Conservation (phyloP, 2,888 invertebrate genomes). For the Sarcophaga carnaria region DNA sequence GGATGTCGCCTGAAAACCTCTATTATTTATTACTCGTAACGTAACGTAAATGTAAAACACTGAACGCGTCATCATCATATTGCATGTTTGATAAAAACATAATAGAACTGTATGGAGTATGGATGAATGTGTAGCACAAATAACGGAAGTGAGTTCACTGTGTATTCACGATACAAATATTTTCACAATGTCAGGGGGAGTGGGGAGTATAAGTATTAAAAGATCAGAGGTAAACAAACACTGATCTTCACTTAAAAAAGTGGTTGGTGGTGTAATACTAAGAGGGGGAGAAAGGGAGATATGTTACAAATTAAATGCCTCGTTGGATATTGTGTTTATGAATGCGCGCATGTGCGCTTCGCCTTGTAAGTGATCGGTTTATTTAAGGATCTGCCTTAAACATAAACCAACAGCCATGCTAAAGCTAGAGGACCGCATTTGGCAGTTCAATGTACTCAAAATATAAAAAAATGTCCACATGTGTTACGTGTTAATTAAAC, state of each 20-base stretch:
- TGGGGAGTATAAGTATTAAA: neutral
- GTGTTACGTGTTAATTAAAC: constrained; percentile 41
- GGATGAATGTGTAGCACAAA: neutral
- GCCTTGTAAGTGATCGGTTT: constrained; percentile 17
- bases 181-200: neutral
- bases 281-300: neutral
- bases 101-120: neutral
- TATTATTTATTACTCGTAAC: constrained; percentile 42
- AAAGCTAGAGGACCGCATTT: neutral
- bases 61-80: constrained; percentile 13
- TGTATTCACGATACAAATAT: neutral
- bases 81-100: constrained; percentile 14
- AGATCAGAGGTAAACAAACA: constrained; percentile 29
- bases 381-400: constrained; percentile 39
- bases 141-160: neutral
- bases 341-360: neutral
- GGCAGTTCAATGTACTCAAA: constrained; percentile 42
- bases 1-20: neutral
- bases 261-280: constrained; percentile 2
- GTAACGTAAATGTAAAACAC: constrained; percentile 2
- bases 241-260: neutral
- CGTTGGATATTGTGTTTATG: neutral
- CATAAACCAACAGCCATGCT: constrained; percentile 1
- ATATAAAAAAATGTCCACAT: constrained; percentile 34
- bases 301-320: neutral